These are phyloP conservation scores for Coenonympha glycerion DNA, from an alignment of 2,888 invertebrate species.

Conservation along the genomic window DNA sequence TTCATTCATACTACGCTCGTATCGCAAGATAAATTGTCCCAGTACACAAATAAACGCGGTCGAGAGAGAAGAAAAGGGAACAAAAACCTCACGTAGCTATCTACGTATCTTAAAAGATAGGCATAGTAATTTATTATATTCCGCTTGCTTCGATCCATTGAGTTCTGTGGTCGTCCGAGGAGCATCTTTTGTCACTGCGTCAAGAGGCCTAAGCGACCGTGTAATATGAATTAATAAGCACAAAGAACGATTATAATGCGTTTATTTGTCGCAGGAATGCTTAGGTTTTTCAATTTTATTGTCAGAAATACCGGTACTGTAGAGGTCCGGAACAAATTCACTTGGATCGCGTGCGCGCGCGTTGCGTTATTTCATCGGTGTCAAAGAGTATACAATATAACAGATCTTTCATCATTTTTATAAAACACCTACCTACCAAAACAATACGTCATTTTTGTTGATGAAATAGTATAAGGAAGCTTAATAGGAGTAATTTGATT, in stretches of 20 bases:
- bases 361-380: constrained; percentile 34
- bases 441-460: background rate
- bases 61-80: constrained; percentile 51
- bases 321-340: constrained; percentile 62
- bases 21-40: constrained; percentile 70
- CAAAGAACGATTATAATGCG: constrained; percentile 68
- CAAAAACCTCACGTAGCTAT: constrained; percentile 54
- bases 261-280: constrained; percentile 67
- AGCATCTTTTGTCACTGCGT: constrained; percentile 65
- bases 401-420: background rate
- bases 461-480: no score
- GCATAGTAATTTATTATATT: constrained; percentile 71
- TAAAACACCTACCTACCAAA: background rate
- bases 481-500: no score
- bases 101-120: constrained; percentile 55
- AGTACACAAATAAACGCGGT: constrained; percentile 64
- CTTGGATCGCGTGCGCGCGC: constrained; percentile 60
- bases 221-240: constrained; percentile 76
- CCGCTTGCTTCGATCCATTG: constrained; percentile 67
- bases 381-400: constrained; percentile 15
- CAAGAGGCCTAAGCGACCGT: constrained; percentile 68
- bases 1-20: constrained; percentile 66
- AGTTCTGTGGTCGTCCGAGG: constrained; percentile 64
- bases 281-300: constrained; percentile 45
- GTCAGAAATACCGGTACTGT: constrained; percentile 46